phyloP scores from a whole-genome alignment of 2,888 invertebrate species.

The Perizoma affinitatum region DNA sequence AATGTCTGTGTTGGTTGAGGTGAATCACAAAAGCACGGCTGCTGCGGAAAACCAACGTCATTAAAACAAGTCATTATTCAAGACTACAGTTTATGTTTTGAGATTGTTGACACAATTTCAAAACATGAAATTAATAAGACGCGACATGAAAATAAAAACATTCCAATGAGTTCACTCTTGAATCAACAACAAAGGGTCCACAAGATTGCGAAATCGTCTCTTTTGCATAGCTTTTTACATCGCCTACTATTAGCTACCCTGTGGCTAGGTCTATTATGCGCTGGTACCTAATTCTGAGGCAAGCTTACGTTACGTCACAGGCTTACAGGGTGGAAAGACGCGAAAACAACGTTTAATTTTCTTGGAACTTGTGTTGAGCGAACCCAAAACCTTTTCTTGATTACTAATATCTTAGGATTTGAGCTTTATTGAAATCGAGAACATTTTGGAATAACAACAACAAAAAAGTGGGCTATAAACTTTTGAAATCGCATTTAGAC shows the following conservation, averaged over 20 bases:
- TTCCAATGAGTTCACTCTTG: conserved; percentile 38
- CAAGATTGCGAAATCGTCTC: conserved; percentile 35
- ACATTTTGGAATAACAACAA: background rate
- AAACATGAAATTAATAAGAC: conserved; percentile 37
- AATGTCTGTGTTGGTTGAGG: background rate
- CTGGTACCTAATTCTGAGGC: conserved; percentile 7
- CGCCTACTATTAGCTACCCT: conserved; percentile 2
- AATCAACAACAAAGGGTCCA: conserved; percentile 35
- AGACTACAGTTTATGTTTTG: too few species aligned
- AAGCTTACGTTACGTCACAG: conserved; percentile 32
- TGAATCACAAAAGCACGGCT: conserved; percentile 1
- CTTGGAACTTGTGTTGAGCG: conserved; percentile 30
- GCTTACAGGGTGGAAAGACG: conserved; percentile 36
- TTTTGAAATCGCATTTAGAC: too few species aligned
- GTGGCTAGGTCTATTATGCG: background rate
- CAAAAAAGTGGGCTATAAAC: too few species aligned
- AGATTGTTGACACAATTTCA: conserved; percentile 22
- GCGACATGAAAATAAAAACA: conserved; percentile 35
- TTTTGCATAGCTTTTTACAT: conserved; percentile 31
- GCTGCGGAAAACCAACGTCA: conserved; percentile 11
- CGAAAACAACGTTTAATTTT: conserved; percentile 48
- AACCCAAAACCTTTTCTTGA: conserved; percentile 22
- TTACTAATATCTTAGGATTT: conserved; percentile 11
- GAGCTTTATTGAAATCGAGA: conserved; percentile 13
- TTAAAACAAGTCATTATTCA: conserved; percentile 11